A percentile compares a stretch with the other conserved stretches of the same genome.
These are phyloP conservation scores for Barypeithes pellucidus DNA, from an alignment of 2,888 invertebrate genomes.

Conservation along the genomic window DNA sequence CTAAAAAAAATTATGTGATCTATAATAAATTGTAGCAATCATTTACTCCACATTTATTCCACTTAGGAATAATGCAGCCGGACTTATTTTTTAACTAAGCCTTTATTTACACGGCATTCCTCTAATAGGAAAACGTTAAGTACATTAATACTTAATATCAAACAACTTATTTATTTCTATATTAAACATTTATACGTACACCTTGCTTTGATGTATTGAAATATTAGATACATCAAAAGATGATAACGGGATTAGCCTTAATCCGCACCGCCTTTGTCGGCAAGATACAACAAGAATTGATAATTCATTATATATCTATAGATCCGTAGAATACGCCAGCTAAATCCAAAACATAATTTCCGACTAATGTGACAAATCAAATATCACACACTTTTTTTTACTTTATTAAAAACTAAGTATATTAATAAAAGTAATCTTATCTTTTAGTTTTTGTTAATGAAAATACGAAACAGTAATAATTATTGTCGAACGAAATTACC, in stretches of 20 bases:
- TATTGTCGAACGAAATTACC: no score
- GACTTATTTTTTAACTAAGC: constrained; percentile 2
- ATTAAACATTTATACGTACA: constrained; percentile 39
- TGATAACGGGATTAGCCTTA: constrained; percentile 59
- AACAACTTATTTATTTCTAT: constrained; percentile 46
- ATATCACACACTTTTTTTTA: neutral
- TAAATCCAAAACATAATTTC: constrained; percentile 56
- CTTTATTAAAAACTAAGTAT: constrained; percentile 1
- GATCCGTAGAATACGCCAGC: constrained; percentile 52
- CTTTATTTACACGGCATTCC: constrained; percentile 21
- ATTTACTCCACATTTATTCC: neutral
- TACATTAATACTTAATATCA: constrained; percentile 38
- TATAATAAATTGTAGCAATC: neutral
- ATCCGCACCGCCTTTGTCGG: constrained; percentile 59
- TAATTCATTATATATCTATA: constrained; percentile 58
- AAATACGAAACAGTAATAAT: no score
- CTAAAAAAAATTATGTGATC: neutral
- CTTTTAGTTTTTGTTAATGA: no score
- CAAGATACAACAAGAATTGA: constrained; percentile 57
- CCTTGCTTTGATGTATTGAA: constrained; percentile 53
- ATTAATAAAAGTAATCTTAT: neutral
- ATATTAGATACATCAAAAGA: constrained; percentile 59
- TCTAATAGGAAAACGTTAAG: constrained; percentile 30
- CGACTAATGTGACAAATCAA: constrained; percentile 44
- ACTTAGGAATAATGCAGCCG: neutral